These are phyloP conservation scores for Oryzias melastigma DNA, from an alignment of 2,113 vertebrate species.

Conservation along the genomic window DNA sequence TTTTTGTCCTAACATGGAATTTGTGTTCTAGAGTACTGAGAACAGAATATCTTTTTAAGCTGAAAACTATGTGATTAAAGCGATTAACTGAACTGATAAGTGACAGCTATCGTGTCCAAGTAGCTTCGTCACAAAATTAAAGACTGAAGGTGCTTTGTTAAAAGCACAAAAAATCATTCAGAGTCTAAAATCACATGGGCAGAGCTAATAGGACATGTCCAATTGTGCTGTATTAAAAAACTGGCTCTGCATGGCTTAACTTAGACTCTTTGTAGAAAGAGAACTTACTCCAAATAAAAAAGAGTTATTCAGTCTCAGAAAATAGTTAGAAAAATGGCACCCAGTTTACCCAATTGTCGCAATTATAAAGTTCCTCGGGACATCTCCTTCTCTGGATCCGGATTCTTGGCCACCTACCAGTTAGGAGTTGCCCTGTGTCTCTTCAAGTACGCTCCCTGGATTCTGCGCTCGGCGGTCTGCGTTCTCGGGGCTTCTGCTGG, in stretches of 20 bases:
- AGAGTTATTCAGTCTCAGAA: not conserved
- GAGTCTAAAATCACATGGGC: conserved; percentile 39
- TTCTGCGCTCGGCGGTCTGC: conserved; percentile 68
- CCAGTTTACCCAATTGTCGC: conserved; percentile 24
- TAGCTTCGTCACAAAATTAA: not conserved
- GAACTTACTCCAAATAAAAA: not conserved
- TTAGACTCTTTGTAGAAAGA: not conserved
- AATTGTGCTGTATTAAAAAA: conserved; percentile 46
- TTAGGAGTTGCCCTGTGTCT: conserved; percentile 81
- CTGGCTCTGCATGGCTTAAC: not conserved
- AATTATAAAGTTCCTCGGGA: conserved; percentile 52
- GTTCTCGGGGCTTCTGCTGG: conserved; percentile 83
- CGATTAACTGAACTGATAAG: too few relatives aligned
- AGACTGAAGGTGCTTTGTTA: not conserved
- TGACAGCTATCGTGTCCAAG: not conserved
- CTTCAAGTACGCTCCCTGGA: conserved; percentile 69
- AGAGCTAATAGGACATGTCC: conserved; percentile 47
- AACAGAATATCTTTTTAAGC: too few relatives aligned
- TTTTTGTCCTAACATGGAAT: too few relatives aligned
- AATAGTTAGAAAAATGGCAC: conserved; percentile 43
- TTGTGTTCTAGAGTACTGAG: too few relatives aligned
- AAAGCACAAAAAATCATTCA: conserved; percentile 16
- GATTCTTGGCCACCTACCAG: conserved; percentile 83
- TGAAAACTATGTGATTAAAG: too few relatives aligned
- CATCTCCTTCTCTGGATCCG: conserved; percentile 83